Evolutionary conservation across 1,140 invertebrate species (phyloP).

Genomic region (Euwallacea fornicatus): DNA sequence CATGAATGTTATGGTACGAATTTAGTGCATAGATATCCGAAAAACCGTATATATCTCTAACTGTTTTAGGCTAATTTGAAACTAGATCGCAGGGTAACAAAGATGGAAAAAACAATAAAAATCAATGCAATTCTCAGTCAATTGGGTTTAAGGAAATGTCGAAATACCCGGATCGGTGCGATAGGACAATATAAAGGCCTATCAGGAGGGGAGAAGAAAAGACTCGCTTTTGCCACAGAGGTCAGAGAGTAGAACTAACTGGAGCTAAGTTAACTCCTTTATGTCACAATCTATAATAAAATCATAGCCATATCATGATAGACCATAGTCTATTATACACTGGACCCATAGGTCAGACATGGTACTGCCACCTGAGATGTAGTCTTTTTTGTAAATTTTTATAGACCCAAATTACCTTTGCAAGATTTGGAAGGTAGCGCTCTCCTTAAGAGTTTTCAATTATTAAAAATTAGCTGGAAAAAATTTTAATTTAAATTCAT

Average conservation of each 20-base stretch:
- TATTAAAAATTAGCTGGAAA: too few species aligned
- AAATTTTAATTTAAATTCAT: too few species aligned
- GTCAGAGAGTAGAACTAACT: slow-evolving; percentile 54
- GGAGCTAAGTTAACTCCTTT: background rate
- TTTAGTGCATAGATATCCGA: background rate
- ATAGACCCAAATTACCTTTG: too few species aligned
- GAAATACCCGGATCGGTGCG: slow-evolving; percentile 75
- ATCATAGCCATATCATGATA: too few species aligned
- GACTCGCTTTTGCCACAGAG: slow-evolving; percentile 91
- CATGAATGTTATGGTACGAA: slow-evolving; percentile 80
- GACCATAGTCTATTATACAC: too few species aligned
- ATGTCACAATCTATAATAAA: background rate
- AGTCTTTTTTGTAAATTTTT: too few species aligned
- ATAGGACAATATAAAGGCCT: slow-evolving; percentile 74
- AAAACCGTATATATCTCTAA: background rate
- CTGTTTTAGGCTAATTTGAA: slow-evolving; percentile 72
- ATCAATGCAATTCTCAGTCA: slow-evolving; percentile 72
- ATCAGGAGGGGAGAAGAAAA: slow-evolving; percentile 92
- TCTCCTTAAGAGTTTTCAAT: too few species aligned
- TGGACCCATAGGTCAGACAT: too few species aligned
- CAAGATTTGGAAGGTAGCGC: too few species aligned
- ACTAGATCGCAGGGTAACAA: slow-evolving; percentile 67
- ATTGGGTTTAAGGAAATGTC: slow-evolving; percentile 71
- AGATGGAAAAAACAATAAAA: slow-evolving; percentile 62
- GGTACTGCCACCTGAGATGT: too few species aligned